Evolutionary conservation across 2,797 vertebrate genomes (phyloP).

Genomic region (Lepus oiostolus): DNA sequence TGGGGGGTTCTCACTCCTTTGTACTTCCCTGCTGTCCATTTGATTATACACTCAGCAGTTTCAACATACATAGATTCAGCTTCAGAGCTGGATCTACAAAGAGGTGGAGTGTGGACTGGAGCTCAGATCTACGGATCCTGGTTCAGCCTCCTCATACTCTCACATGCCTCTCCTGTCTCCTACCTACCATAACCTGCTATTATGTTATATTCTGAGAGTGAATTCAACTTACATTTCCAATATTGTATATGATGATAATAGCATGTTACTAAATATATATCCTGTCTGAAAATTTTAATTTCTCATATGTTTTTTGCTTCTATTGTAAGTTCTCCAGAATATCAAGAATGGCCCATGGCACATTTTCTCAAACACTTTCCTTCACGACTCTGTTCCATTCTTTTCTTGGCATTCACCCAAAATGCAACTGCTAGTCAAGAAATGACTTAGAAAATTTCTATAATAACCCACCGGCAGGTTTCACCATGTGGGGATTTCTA

Average conservation of each 20-base stretch:
- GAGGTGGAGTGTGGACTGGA: neutral
- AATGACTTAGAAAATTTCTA: neutral
- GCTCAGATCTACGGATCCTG: neutral
- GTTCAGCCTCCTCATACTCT: neutral
- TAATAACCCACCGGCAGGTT: neutral
- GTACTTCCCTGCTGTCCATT: neutral
- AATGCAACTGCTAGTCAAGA: conserved; percentile 8
- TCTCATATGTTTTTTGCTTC: neutral
- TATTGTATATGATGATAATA: neutral
- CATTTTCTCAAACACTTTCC: conserved; percentile 2
- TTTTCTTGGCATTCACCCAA: conserved; percentile 51
- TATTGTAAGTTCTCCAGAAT: neutral
- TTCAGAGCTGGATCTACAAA: neutral
- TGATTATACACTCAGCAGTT: neutral
- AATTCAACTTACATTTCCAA: conserved; percentile 11
- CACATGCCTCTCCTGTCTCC: neutral
- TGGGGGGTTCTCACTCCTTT: neutral
- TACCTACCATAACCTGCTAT: neutral
- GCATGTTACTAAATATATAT: conserved; percentile 26
- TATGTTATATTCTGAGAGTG: neutral
- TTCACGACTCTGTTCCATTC: neutral
- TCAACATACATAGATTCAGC: neutral
- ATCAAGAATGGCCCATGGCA: conserved; percentile 20
- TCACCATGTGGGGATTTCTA: neutral
- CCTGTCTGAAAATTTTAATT: neutral